A percentile compares a stretch with the other conserved stretches of the same genome.
phyloP scores from a whole-genome alignment of 1,140 invertebrate species.

The Atta colombica region DNA sequence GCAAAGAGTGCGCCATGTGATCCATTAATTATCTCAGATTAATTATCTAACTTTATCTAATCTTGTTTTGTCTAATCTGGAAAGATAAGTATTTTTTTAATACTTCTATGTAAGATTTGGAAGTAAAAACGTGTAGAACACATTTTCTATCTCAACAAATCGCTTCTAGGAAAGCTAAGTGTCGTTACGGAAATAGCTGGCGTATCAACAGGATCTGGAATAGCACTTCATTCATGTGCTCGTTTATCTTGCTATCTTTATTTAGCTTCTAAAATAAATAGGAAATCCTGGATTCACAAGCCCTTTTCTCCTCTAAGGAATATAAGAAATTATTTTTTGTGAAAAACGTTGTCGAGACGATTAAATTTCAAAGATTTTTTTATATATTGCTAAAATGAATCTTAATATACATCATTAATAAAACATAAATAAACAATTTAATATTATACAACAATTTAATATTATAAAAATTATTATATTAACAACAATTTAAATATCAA shows the following conservation, averaged over 20 bases:
- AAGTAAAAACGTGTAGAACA: constrained; percentile 27
- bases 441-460: not conserved
- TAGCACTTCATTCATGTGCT: constrained; percentile 33
- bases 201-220: constrained; percentile 3
- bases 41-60: not conserved
- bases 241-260: constrained; percentile 20
- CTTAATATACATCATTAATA: not conserved
- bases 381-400: not conserved
- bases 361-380: not conserved
- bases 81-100: not conserved
- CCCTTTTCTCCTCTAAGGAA: not conserved
- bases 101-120: not conserved
- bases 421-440: not conserved
- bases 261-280: constrained; percentile 29
- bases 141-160: constrained; percentile 22
- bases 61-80: not conserved
- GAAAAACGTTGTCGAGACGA: not conserved
- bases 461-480: not conserved
- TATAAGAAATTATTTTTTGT: constrained; percentile 6
- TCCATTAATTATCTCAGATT: constrained; percentile 6
- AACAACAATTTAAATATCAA: not conserved
- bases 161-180: constrained; percentile 23
- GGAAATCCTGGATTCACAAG: not conserved
- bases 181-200: constrained; percentile 45
- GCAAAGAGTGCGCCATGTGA: not conserved